A percentile compares a stretch with the other conserved stretches of the same genome.
Conservation (phyloP, 2,888 invertebrate genomes). For the Pristionchus fissidentatus region DNA sequence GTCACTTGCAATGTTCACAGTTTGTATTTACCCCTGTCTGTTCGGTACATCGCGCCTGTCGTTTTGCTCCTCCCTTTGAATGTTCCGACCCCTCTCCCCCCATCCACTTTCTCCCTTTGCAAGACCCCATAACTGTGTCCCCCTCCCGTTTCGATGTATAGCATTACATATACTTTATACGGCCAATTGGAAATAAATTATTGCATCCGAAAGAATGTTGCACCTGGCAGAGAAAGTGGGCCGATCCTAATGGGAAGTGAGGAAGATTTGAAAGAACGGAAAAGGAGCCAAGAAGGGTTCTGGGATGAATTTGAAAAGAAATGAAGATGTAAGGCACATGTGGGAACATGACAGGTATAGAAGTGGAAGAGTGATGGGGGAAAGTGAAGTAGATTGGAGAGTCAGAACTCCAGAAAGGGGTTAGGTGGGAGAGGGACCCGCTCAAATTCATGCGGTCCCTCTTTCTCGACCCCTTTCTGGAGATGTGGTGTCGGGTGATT, state of each 20-base stretch:
- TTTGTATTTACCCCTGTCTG: background rate
- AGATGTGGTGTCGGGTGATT: no score
- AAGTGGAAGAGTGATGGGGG: no score
- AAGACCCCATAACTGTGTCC: background rate
- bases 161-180: slow-evolving; percentile 36
- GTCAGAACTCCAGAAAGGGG: no score
- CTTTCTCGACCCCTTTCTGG: no score
- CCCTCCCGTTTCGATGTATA: background rate
- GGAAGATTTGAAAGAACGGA: slow-evolving; percentile 38
- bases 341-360: no score
- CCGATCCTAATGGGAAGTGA: slow-evolving; percentile 24
- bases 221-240: slow-evolving; percentile 41
- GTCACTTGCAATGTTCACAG: background rate
- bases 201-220: slow-evolving; percentile 37
- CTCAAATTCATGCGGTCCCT: no score
- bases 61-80: slow-evolving; percentile 30
- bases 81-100: background rate
- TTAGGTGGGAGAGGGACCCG: no score
- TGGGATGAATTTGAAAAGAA: background rate
- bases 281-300: background rate
- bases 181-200: slow-evolving; percentile 44
- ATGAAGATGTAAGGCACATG: no score
- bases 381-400: no score
- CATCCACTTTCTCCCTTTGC: background rate
- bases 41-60: background rate